These are phyloP conservation scores for Vireo altiloquus DNA, from an alignment of 2,113 vertebrate genomes.

Conservation along the genomic window DNA sequence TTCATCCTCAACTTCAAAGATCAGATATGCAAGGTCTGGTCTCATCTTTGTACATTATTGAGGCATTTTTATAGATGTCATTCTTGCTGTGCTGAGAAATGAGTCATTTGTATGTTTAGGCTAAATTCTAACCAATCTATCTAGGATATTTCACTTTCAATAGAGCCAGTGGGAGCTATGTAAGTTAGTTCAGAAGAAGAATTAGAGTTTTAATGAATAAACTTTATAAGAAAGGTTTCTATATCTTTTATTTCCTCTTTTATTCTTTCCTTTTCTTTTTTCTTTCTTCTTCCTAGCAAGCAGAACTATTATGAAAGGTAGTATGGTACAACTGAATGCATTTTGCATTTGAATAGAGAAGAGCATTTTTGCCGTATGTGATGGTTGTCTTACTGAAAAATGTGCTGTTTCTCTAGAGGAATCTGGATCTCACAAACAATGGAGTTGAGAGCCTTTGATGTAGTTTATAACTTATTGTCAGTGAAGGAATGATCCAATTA, in stretches of 20 bases:
- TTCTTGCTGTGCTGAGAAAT: background rate
- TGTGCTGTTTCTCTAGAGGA: constrained; percentile 19
- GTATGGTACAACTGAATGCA: background rate
- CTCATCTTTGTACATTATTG: background rate
- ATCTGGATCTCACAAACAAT: background rate
- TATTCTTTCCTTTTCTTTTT: background rate
- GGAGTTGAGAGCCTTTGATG: background rate
- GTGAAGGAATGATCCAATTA: constrained; percentile 56
- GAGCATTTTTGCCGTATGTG: background rate
- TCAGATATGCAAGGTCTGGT: background rate
- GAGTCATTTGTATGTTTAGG: background rate
- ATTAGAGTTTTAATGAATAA: background rate
- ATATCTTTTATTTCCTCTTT: fast-evolving
- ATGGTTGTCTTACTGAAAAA: background rate
- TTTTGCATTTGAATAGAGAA: constrained; percentile 26
- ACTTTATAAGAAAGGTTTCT: background rate
- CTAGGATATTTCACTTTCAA: background rate
- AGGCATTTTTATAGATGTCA: background rate
- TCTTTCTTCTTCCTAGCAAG: background rate
- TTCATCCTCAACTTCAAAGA: background rate
- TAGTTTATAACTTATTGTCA: constrained; percentile 33
- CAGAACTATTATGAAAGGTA: background rate
- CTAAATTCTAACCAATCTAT: background rate
- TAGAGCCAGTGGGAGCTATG: background rate
- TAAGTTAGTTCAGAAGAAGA: background rate